These are phyloP conservation scores for Conomelus anceps DNA, from an alignment of 2,888 invertebrate species.

Conservation along the genomic window DNA sequence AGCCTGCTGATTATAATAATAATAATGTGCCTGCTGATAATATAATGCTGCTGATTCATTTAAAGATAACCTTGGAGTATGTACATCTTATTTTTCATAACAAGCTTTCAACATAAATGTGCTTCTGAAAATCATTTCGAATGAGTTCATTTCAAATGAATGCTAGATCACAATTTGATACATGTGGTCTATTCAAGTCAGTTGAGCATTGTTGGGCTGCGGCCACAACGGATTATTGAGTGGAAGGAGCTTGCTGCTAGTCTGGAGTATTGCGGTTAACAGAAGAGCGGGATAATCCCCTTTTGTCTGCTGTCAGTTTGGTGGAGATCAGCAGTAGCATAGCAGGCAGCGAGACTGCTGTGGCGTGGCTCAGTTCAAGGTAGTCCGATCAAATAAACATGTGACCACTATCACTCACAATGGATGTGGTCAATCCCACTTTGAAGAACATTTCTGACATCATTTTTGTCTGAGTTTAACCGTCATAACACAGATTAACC, in stretches of 20 bases:
- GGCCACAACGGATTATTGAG: background rate
- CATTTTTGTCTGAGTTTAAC: background rate
- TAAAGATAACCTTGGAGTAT: too few species aligned
- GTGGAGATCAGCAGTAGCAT: too few species aligned
- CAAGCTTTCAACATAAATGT: background rate
- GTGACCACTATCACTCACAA: background rate
- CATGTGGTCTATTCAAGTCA: background rate
- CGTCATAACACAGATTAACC: background rate
- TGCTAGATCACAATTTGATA: background rate
- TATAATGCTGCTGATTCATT: too few species aligned
- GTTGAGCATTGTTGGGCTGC: background rate
- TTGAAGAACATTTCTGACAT: background rate
- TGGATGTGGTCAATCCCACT: background rate
- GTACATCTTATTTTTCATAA: too few species aligned
- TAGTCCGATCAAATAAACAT: background rate
- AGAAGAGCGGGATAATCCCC: background rate
- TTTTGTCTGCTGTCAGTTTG: background rate
- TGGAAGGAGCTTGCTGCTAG: background rate
- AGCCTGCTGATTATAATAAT: too few species aligned
- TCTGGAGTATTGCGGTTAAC: background rate
- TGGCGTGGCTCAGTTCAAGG: too few species aligned
- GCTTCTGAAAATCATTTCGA: background rate
- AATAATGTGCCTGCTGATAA: too few species aligned
- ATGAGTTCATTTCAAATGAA: background rate
- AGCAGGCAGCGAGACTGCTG: background rate